phyloP scores from a whole-genome alignment of 2,888 invertebrate genomes.

The Stramonita haemastoma region DNA sequence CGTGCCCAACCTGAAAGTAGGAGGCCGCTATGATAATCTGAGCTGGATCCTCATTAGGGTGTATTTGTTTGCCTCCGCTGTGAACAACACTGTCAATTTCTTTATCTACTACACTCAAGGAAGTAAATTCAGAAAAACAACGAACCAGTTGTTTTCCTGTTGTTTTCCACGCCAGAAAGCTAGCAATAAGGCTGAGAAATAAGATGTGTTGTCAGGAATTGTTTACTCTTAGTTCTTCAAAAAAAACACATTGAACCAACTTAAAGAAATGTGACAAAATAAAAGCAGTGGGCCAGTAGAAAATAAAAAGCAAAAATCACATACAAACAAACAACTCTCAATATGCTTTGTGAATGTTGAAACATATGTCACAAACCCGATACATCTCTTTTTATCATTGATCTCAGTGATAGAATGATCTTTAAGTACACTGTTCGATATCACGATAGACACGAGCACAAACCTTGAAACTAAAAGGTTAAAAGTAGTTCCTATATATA shows the following conservation, averaged over 20 bases:
- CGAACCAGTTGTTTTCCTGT: background rate
- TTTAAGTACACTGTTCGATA: too few relatives aligned
- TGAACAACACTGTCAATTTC: slow-evolving; percentile 6
- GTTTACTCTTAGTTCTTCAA: background rate
- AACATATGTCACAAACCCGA: too few relatives aligned
- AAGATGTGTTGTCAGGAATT: background rate
- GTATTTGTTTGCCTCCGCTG: background rate
- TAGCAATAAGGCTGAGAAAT: background rate
- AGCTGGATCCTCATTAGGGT: background rate
- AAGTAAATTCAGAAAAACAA: slow-evolving; percentile 15
- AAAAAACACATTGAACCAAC: background rate
- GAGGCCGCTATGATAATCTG: slow-evolving; percentile 9
- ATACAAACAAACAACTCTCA: background rate
- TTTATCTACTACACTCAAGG: background rate
- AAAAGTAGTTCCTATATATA: too few relatives aligned
- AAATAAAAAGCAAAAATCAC: background rate
- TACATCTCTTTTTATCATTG: too few relatives aligned
- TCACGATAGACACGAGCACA: too few relatives aligned
- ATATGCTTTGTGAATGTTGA: too few relatives aligned
- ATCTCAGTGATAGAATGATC: too few relatives aligned
- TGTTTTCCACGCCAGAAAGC: background rate
- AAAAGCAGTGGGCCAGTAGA: background rate
- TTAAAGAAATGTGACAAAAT: background rate
- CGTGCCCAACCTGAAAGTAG: background rate
- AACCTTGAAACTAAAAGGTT: too few relatives aligned